Percentiles rank a stretch among this genome's conserved stretches.
Conservation (phyloP, 1,140 invertebrate species). For the Hormaphis cornu region DNA sequence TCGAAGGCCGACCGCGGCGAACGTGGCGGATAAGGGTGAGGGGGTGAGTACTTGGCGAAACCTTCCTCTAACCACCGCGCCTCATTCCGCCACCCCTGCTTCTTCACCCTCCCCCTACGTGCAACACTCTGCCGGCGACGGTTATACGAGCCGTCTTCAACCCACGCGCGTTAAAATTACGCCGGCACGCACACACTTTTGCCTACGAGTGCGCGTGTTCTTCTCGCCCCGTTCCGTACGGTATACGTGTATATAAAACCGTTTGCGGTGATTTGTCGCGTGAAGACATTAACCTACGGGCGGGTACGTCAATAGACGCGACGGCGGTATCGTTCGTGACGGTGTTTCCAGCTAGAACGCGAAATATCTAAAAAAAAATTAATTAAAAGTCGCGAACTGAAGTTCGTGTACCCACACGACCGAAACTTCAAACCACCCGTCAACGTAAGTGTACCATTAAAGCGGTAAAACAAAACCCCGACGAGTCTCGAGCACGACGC, state of each 20-base stretch:
- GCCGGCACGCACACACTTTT: background rate
- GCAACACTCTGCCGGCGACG: too few relatives aligned
- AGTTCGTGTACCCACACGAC: too few relatives aligned
- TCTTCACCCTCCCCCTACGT: too few relatives aligned
- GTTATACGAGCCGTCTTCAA: background rate
- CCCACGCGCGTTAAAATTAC: background rate
- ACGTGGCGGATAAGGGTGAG: too few relatives aligned
- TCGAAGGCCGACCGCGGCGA: background rate
- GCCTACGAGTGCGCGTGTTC: background rate
- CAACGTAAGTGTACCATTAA: too few relatives aligned
- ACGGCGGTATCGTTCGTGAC: background rate
- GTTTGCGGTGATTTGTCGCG: background rate
- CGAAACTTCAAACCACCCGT: too few relatives aligned
- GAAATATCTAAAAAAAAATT: too few relatives aligned
- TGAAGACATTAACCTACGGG: background rate
- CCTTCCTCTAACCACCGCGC: background rate
- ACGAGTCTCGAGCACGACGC: too few relatives aligned
- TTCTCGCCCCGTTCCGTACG: background rate
- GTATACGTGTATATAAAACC: background rate
- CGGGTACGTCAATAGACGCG: too few relatives aligned
- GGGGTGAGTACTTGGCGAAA: too few relatives aligned
- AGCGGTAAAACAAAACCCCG: too few relatives aligned
- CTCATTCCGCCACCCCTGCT: background rate
- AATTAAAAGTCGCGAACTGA: too few relatives aligned
- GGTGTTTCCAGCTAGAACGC: background rate